Conservation (phyloP, 2,888 invertebrate genomes). For the Geotrupes spiniger region DNA sequence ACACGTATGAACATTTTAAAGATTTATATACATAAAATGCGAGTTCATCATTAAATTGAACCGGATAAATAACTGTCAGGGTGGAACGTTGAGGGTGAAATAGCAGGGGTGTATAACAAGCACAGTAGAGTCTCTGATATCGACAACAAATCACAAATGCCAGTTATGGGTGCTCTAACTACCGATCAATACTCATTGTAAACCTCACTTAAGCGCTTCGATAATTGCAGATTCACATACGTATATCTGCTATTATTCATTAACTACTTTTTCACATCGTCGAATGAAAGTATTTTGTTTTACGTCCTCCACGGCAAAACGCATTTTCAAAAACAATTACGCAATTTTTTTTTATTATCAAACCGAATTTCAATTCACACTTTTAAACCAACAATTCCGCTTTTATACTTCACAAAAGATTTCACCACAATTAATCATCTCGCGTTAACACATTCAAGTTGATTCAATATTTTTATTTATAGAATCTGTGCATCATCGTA, state of each 20-base stretch:
- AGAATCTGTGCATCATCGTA: too few species aligned
- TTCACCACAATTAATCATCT: too few species aligned
- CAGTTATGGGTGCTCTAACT: constrained; percentile 38
- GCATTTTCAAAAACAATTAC: too few species aligned
- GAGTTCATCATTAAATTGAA: constrained; percentile 24
- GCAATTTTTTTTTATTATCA: too few species aligned
- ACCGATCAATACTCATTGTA: constrained; percentile 47
- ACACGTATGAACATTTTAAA: neutral
- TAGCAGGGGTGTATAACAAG: constrained; percentile 19
- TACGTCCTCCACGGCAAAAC: too few species aligned
- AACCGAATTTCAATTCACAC: too few species aligned
- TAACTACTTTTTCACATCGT: neutral
- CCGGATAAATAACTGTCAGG: constrained; percentile 27
- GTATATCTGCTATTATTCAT: constrained; percentile 2
- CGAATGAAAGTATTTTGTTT: constrained; percentile 1
- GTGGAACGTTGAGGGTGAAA: constrained; percentile 22
- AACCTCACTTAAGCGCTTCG: constrained; percentile 24
- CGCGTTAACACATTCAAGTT: too few species aligned
- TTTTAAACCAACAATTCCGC: too few species aligned
- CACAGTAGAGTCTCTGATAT: constrained; percentile 35
- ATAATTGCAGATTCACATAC: constrained; percentile 21
- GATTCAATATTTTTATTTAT: too few species aligned
- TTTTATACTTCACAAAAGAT: too few species aligned
- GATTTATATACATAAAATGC: constrained; percentile 2
- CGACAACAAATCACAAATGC: constrained; percentile 47